Evolutionary conservation across 1,140 invertebrate genomes (phyloP), one percentile per base, ranked within the genome.

Genomic region (Calliphora vicina): DNA sequence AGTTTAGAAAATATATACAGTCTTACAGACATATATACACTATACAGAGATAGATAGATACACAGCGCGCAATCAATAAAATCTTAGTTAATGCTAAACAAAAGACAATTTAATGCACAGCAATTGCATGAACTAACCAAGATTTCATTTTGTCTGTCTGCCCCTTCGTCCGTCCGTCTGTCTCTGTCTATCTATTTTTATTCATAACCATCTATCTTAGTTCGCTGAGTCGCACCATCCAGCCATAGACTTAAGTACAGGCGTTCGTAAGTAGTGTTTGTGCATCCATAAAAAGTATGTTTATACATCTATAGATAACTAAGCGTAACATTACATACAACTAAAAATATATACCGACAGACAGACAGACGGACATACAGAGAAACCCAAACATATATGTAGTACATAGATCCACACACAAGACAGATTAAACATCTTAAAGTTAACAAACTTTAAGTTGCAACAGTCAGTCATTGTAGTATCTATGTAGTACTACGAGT

Each of bases 341-440:
- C n/a, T 78, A 29, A 23, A 74, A 74, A 78, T 78, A 78, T 6
- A 17, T 3, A 74, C 35, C 5, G 43, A 45, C 74, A 45, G 35
- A 43, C 20, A 43, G n/a, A 12, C 6, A 23, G 35, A 43, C 42
- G 27, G 15, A 74, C 27, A 74, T 35, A 74, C 13, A n/a, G n/a
- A n/a, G 17, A 25, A 27, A n/a, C n/a, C n/a, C 6, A 6, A 8
- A 73, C 25, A 73, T 13, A 73, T 13, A 73, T 1, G 26, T 4
- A 27, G 25, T 26, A n/a, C n/a, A n/a, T 12, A 43, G 42, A 43
- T 43, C 5, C 42, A 12, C 45, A 35, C 72, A 74, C 26, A 74
- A 74, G 72, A 74, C 26, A 74, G 72, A 74, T 74, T 74, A 74
- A 74, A 74, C 26, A 74, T 74, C 72, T 74, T 74, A 74, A 74